These are phyloP conservation scores for Cyrtodaria siliqua DNA, from an alignment of 2,888 invertebrate genomes.

Conservation along the genomic window DNA sequence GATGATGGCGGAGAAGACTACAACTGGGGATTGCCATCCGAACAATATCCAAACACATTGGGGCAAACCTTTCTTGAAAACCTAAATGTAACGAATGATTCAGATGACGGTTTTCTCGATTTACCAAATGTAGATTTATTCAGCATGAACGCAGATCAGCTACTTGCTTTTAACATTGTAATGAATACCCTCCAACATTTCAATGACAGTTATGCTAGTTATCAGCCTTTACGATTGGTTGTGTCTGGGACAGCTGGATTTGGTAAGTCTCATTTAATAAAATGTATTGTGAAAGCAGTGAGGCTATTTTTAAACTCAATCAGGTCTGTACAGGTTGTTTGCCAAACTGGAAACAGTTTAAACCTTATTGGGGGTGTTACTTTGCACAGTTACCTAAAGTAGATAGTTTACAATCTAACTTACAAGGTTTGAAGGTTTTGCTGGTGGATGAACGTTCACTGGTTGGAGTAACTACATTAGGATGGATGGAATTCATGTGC, in stretches of 20 bases:
- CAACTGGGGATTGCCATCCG: not conserved
- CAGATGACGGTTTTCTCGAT: too few species aligned
- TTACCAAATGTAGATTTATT: too few species aligned
- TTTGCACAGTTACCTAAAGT: conserved; percentile 59
- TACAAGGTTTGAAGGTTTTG: conserved; percentile 34
- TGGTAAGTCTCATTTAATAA: conserved; percentile 60
- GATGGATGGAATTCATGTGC: conserved; percentile 50
- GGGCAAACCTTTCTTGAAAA: too few species aligned
- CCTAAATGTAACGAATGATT: too few species aligned
- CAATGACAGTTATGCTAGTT: not conserved
- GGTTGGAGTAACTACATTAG: conserved; percentile 45
- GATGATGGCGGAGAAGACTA: conserved; percentile 10
- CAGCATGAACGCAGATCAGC: conserved; percentile 57
- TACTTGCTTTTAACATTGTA: conserved; percentile 59
- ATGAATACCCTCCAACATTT: conserved; percentile 7
- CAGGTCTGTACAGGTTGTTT: conserved; percentile 59
- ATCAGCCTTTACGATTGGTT: conserved; percentile 45
- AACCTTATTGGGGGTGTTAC: conserved; percentile 63
- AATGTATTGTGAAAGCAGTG: conserved; percentile 57
- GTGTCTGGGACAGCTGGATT: conserved; percentile 63
- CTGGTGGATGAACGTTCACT: conserved; percentile 53
- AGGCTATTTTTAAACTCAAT: conserved; percentile 39
- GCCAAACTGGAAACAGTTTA: conserved; percentile 67
- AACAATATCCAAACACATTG: not conserved
- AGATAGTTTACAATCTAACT: too few species aligned